Conservation (phyloP, 2,888 invertebrate species). For the Chloroclysta siterata region DNA sequence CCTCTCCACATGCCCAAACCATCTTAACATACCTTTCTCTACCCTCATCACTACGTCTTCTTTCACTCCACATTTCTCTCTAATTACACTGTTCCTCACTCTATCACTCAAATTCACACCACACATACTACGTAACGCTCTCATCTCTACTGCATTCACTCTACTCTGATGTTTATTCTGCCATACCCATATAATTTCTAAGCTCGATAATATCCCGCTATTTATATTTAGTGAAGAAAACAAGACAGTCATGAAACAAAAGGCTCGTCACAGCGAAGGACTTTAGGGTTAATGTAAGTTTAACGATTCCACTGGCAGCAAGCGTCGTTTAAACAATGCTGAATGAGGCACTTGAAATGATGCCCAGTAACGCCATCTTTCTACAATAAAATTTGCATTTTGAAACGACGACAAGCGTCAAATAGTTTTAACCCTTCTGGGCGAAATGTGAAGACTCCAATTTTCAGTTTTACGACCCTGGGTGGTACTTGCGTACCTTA, state of each 20-base stretch:
- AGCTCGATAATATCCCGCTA: neutral
- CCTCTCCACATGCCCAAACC: too few species aligned
- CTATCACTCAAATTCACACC: too few species aligned
- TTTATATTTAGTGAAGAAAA: constrained; percentile 8
- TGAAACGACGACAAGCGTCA: constrained; percentile 7
- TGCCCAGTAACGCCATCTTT: constrained; percentile 17
- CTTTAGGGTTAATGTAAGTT: constrained; percentile 27
- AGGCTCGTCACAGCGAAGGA: constrained; percentile 12
- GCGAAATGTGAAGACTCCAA: neutral
- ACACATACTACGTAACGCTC: too few species aligned
- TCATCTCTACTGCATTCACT: too few species aligned
- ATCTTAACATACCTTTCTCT: too few species aligned
- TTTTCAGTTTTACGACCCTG: neutral
- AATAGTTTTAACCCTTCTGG: constrained; percentile 8
- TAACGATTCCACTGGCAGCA: constrained; percentile 24
- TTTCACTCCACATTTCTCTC: too few species aligned
- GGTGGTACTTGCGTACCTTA: neutral
- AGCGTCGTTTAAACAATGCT: constrained; percentile 24
- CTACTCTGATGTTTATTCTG: too few species aligned
- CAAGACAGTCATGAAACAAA: constrained; percentile 15
- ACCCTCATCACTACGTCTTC: too few species aligned
- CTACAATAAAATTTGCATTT: constrained; percentile 20
- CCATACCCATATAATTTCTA: neutral
- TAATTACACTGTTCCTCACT: too few species aligned
- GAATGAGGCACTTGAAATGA: constrained; percentile 17